Base-by-base conservation (phyloP, 2,888 invertebrate genomes). In the Zonitis immaculata region DNA sequence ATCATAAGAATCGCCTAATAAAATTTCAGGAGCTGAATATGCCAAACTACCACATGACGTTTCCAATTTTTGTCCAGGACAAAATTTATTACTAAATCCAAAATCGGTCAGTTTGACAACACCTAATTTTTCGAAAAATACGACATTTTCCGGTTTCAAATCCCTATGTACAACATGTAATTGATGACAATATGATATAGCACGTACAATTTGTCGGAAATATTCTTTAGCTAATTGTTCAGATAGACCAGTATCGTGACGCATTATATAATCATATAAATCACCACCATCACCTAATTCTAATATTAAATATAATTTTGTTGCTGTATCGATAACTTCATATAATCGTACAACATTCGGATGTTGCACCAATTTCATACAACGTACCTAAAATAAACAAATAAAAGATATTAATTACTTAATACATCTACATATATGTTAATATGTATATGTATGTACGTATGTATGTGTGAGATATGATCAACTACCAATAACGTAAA, bases 311-410 rank as follows among this genome's bases (percentile, higher is more conserved):
- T 95, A 95, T 70, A 97, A 82, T 79, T 99, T 98, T 59, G 96
- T 96, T 76, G 95, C 94, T 30, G 99, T 99, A 79, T 99, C 99
- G 73, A 99, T 99, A 59, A 99, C 98, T 82, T 99, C 97, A 79
- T 99, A 99, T 46, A 99, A 81, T 51, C 97, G 83, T 44, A 99
- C 98, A 35, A 99, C 97, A 79, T 99, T 95, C 27, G 98, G 97
- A 79, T 99, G 99, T 76, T 99, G 98, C 44, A 99, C 98, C 67
- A 99, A 79, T 78, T 98, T 98, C 97, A 98, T 98, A 76, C 97
- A 98, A 61, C 95, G 85, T 58, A 93, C 88, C 91, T 88, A 70
- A 71, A 58, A 49, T 7, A 26, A 18, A 30, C 12, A 54, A 56
- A 51, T n/a, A n/a, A n/a, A n/a, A n/a, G n/a, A n/a, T n/a, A n/a